Evolutionary conservation across 2,113 vertebrate species (phyloP).

Genomic region (Sander lucioperca): DNA sequence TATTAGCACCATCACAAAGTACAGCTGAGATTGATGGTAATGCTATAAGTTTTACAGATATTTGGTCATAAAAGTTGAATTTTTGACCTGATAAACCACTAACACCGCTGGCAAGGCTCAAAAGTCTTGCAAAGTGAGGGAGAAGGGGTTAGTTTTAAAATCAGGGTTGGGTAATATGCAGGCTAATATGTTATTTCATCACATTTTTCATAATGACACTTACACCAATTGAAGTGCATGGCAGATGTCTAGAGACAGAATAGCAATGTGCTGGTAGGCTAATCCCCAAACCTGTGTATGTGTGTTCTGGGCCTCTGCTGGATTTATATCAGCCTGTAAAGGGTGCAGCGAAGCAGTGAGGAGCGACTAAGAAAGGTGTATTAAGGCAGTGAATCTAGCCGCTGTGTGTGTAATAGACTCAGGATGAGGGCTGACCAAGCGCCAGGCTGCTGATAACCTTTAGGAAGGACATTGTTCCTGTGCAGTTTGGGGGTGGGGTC

Average conservation of each 20-base stretch:
- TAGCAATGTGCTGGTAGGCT: constrained; percentile 7
- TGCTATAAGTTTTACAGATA: not conserved
- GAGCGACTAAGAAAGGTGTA: constrained; percentile 75
- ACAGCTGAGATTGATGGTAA: not conserved
- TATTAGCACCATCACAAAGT: not conserved
- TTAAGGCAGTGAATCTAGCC: constrained; percentile 78
- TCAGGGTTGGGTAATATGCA: not conserved
- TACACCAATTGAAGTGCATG: not conserved
- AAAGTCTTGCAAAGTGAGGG: not conserved
- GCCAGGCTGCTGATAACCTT: constrained; percentile 83
- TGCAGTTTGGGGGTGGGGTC: constrained; percentile 54
- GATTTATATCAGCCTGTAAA: constrained; percentile 69
- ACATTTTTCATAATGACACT: not conserved
- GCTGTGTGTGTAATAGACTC: constrained; percentile 83
- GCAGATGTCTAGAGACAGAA: constrained; percentile 15
- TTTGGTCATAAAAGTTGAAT: not conserved
- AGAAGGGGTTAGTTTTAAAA: not conserved
- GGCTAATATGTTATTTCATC: not conserved
- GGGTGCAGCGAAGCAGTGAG: constrained; percentile 67
- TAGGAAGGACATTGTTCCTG: constrained; percentile 83
- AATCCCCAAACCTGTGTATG: constrained; percentile 34
- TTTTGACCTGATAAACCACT: not conserved
- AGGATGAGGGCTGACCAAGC: constrained; percentile 81
- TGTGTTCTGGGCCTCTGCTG: constrained; percentile 42
- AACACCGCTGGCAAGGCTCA: not conserved